Conservation (phyloP, 2,113 vertebrate genomes). For the Perca flavescens region DNA sequence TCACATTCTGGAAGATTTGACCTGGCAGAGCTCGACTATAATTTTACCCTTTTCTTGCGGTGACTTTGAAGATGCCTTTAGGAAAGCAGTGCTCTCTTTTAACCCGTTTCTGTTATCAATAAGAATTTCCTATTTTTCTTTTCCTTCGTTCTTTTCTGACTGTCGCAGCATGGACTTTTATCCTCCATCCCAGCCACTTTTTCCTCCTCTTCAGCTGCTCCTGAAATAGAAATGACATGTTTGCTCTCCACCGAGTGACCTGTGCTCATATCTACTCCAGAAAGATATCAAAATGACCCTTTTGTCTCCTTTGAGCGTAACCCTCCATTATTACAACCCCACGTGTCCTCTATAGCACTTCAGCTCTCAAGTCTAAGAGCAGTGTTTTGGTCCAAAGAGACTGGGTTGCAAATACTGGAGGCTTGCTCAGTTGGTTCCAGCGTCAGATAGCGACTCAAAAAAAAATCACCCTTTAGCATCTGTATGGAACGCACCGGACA, state of each 20-base stretch:
- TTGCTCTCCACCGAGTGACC: neutral
- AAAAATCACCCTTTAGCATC: too few relatives aligned
- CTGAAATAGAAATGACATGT: slow-evolving; percentile 25
- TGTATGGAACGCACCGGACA: too few relatives aligned
- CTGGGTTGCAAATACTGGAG: too few relatives aligned
- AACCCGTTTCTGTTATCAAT: neutral
- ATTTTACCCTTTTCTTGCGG: neutral
- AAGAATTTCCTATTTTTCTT: neutral
- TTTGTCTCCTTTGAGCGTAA: neutral
- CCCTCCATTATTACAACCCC: slow-evolving; percentile 19
- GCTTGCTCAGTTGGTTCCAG: too few relatives aligned
- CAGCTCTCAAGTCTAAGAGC: slow-evolving; percentile 6
- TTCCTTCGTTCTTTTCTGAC: neutral
- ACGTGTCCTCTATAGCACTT: neutral
- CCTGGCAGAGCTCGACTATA: neutral
- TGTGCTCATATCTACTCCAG: neutral
- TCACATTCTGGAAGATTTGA: neutral
- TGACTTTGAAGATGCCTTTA: slow-evolving; percentile 4
- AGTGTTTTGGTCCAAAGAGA: neutral
- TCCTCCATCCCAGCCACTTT: neutral
- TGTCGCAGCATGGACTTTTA: neutral
- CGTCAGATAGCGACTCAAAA: too few relatives aligned
- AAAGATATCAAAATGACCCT: slow-evolving; percentile 12
- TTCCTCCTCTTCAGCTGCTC: neutral
- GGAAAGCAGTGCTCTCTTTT: neutral